A percentile compares a stretch with the other conserved stretches of the same genome.
Evolutionary conservation across 2,888 invertebrate genomes (phyloP).

Genomic region (Tachina fera): DNA sequence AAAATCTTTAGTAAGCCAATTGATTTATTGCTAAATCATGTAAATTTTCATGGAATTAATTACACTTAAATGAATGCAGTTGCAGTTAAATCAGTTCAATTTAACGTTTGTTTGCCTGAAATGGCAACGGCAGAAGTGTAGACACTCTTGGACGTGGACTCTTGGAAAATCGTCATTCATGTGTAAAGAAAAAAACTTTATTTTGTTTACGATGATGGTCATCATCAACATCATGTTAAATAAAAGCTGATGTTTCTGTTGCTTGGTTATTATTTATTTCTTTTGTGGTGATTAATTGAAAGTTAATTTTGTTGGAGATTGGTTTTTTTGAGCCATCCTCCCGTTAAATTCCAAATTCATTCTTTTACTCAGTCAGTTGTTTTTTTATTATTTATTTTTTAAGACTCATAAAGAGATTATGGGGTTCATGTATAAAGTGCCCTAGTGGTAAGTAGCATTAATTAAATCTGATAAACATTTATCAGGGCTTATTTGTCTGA

Average conservation of each 20-base stretch:
- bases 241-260: constrained; percentile 32
- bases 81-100: constrained; percentile 42
- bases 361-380: not conserved
- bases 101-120: not conserved
- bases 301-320: constrained; percentile 53
- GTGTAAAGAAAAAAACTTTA: constrained; percentile 18
- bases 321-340: not conserved
- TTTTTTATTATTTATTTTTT: not conserved
- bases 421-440: constrained; percentile 23
- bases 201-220: not conserved
- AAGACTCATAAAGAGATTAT: constrained; percentile 25
- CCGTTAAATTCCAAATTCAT: constrained; percentile 7
- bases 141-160: constrained; percentile 37
- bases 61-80: constrained; percentile 25
- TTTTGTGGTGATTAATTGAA: constrained; percentile 64
- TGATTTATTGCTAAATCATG: constrained; percentile 81
- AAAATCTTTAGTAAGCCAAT: constrained; percentile 62
- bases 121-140: constrained; percentile 3
- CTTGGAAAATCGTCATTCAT: constrained; percentile 10
- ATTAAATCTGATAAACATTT: constrained; percentile 34
- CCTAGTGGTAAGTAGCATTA: not conserved
- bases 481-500: constrained; percentile 50
- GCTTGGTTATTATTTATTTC: constrained; percentile 24
- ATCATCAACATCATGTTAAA: constrained; percentile 37
- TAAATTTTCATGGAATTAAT: constrained; percentile 76